These are phyloP conservation scores for Ernsta delagoae DNA, from an alignment of 2,888 invertebrate species.

Conservation along the genomic window DNA sequence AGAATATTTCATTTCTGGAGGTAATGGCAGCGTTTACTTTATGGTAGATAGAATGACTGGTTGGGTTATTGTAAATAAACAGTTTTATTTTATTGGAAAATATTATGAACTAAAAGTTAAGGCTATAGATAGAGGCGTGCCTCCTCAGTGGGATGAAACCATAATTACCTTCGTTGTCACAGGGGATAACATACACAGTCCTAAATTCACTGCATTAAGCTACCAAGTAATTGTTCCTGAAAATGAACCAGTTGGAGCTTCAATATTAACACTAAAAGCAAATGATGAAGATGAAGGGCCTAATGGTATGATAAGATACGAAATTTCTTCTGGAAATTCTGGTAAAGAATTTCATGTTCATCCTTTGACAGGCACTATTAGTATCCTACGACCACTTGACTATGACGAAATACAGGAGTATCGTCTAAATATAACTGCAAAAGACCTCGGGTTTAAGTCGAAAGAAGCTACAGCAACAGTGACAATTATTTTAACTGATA, in stretches of 20 bases:
- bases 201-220: constrained; percentile 92
- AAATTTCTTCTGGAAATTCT: constrained; percentile 93
- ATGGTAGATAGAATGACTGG: constrained; percentile 90
- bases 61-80: constrained; percentile 90
- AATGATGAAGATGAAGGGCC: constrained; percentile 94
- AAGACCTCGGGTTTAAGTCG: constrained; percentile 93
- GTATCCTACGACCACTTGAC: constrained; percentile 92
- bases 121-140: constrained; percentile 95
- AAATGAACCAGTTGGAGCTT: constrained; percentile 94
- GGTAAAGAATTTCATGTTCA: constrained; percentile 92
- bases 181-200: constrained; percentile 92
- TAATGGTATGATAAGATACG: constrained; percentile 91
- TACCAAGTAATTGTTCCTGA: constrained; percentile 97
- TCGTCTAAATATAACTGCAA: constrained; percentile 93
- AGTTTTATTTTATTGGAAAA: constrained; percentile 84
- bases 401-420: constrained; percentile 95
- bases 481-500: constrained; percentile 94
- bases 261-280: constrained; percentile 93
- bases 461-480: constrained; percentile 91
- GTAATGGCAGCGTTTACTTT: constrained; percentile 92
- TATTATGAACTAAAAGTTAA: constrained; percentile 88
- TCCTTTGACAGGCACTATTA: constrained; percentile 90
- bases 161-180: constrained; percentile 91
- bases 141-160: constrained; percentile 92
- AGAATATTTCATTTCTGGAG: constrained; percentile 89